Conservation (phyloP, 2,113 vertebrate species). For the Ascaphus truei region DNA sequence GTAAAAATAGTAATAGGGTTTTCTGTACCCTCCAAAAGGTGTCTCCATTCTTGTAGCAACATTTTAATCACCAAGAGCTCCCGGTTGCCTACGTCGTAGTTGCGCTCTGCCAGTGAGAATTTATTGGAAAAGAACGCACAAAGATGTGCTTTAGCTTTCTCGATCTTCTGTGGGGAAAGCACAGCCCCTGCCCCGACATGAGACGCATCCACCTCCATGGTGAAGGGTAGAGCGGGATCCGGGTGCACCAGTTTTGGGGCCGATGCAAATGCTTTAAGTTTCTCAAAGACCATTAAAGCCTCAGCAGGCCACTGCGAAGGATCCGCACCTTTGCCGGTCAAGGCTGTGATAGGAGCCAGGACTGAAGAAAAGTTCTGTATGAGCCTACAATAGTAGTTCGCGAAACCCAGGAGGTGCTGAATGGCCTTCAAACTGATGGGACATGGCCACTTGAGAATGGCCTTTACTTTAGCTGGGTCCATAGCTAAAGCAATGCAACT, state of each 20-base stretch:
- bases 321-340: neutral
- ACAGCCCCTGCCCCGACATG: neutral
- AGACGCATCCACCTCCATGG: neutral
- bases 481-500: too few relatives aligned
- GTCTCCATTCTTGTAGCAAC: too few relatives aligned
- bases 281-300: neutral
- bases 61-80: too few relatives aligned
- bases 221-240: neutral
- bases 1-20: too few relatives aligned
- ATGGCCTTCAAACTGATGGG: neutral
- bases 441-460: neutral
- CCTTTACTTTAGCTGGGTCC: neutral
- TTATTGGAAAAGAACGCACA: neutral
- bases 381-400: neutral
- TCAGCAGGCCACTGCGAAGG: neutral
- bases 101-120: too few relatives aligned
- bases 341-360: neutral
- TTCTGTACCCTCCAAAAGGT: too few relatives aligned
- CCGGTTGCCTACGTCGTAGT: too few relatives aligned
- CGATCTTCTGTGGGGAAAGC: neutral
- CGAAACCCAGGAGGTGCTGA: neutral
- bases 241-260: neutral
- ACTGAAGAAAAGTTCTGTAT: neutral
- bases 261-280: neutral
- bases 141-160: neutral